A percentile compares a stretch with the other conserved stretches of the same genome.
Evolutionary conservation across 53 echinoderm and acorn worm genomes (phyloP).

Genomic region (Mesocentrotus franciscanus): DNA sequence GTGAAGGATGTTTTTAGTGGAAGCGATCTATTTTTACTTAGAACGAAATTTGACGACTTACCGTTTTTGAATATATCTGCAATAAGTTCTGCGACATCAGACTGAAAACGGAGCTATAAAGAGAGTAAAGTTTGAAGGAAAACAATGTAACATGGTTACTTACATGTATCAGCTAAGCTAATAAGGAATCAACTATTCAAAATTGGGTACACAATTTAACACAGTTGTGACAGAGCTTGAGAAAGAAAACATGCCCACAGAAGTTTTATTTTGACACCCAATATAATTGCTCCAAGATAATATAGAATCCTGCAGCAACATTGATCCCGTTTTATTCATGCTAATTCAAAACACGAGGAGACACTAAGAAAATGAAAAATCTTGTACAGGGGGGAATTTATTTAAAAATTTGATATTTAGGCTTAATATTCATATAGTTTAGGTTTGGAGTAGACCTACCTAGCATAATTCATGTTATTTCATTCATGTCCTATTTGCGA

Average conservation of each 20-base stretch:
- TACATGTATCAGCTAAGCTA: too few species aligned
- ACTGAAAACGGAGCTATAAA: slow-evolving; percentile 16
- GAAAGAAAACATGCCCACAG: too few species aligned
- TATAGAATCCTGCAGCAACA: not conserved
- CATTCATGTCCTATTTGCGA: not conserved
- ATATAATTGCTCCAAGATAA: not conserved
- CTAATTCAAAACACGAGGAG: not conserved
- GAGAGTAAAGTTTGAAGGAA: not conserved
- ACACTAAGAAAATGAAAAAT: not conserved
- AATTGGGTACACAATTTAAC: not conserved
- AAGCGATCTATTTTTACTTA: too few species aligned
- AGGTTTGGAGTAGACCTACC: not conserved
- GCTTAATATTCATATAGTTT: not conserved
- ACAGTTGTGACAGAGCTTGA: not conserved
- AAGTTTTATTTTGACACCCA: not conserved
- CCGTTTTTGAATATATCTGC: slow-evolving; percentile 54
- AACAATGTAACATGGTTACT: not conserved
- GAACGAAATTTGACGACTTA: not conserved
- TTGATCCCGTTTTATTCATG: not conserved
- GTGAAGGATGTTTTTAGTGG: too few species aligned
- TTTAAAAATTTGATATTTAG: not conserved
- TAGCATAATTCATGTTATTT: not conserved
- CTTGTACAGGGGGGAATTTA: not conserved
- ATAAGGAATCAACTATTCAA: too few species aligned
- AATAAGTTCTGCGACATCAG: slow-evolving; percentile 44